Evolutionary conservation across 2,113 vertebrate genomes (phyloP), one percentile per base, ranked within the genome.

Genomic region (Amazona guildingii): DNA sequence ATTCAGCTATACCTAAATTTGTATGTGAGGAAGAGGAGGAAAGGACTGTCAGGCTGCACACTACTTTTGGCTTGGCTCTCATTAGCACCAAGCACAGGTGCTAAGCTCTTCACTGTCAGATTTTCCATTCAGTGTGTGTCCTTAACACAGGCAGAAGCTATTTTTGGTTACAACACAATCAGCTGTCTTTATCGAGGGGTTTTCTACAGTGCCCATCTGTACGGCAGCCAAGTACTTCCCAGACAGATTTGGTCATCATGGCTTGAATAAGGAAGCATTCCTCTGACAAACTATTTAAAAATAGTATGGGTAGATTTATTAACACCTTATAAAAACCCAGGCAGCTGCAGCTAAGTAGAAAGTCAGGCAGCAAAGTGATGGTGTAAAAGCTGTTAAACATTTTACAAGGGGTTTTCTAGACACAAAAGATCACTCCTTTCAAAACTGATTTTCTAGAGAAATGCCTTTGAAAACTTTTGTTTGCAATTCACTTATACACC

Each of bases 261-360:
- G 62, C 44, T 54, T 82, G 88, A 95, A 92, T 69, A 81, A 96
- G 88, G 94, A 94, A 96, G 59, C 37, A 81, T 88, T 94, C 94
- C 72, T 92, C 76, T 97, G 92, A 95, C 86, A 92, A 94, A 92
- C 89, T 81, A 92, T 93, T 94, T 95, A 76, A 96, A 96, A 96
- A 93, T 92, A 96, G 81, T 73, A 52, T 29, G 67, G 44, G 44
- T 70, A 88, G 77, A 89, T 95, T 81, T 96, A 93, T 92, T 90
- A 95, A 86, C 86, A 93, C 83, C 86, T 88, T 92, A 76, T 96
- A 96, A 96, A 96, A 95, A 63, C 37, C 62, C 24, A 86, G 66
- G 83, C 92, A 96, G 80, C 88, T 92, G 86, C 74, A 89, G 62
- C 57, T 88, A 84, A 94, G 73, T 86, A 66, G 79, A 76, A 94